Evolutionary conservation across 1,140 invertebrate genomes (phyloP).

Genomic region (Drosophila navojoa): DNA sequence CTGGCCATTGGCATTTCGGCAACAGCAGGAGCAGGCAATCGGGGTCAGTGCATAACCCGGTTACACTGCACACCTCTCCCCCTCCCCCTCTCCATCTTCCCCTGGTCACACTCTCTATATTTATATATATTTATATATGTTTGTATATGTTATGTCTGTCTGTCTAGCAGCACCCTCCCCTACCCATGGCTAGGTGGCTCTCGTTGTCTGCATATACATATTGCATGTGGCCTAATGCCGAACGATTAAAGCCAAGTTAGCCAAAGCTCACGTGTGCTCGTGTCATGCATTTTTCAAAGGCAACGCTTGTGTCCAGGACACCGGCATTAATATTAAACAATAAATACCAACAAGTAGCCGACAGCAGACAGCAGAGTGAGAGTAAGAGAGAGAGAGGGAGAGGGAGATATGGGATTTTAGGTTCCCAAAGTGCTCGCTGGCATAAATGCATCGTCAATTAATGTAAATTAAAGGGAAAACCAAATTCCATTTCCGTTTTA

Average conservation of each 20-base stretch:
- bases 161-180: not conserved
- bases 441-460: constrained; percentile 72
- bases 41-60: constrained; percentile 46
- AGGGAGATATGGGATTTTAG: not conserved
- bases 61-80: not conserved
- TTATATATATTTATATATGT: not conserved
- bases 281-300: constrained; percentile 64
- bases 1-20: constrained; percentile 42
- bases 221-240: constrained; percentile 52
- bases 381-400: not conserved
- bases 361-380: not conserved
- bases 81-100: too few species aligned
- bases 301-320: constrained; percentile 6
- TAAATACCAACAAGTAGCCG: constrained; percentile 41
- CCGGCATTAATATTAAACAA: constrained; percentile 52
- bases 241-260: constrained; percentile 53
- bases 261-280: constrained; percentile 17
- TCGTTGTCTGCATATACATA: constrained; percentile 26
- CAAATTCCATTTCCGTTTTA: constrained; percentile 77
- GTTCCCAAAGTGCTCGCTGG: constrained; percentile 44
- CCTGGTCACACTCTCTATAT: too few species aligned
- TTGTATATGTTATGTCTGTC: not conserved
- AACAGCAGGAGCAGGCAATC: constrained; percentile 5
- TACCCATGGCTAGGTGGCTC: too few species aligned
- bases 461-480: constrained; percentile 79